phyloP scores from a whole-genome alignment of 2,113 vertebrate species.

The Rhynchomys soricoides region DNA sequence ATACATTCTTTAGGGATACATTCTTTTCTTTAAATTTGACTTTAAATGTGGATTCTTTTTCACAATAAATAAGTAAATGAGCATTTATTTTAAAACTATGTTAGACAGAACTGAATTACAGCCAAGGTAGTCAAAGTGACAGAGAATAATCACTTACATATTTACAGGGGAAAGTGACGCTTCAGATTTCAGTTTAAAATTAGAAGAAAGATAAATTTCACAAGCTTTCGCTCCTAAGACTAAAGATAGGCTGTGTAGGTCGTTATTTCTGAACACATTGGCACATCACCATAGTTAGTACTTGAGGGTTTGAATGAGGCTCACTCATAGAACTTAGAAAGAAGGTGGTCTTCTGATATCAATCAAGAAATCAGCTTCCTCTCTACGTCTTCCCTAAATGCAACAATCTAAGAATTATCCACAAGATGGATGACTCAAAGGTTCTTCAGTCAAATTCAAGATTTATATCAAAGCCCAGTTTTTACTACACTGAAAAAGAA shows the following conservation, averaged over 20 bases:
- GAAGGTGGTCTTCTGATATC: conserved; percentile 22
- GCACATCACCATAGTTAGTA: conserved; percentile 27
- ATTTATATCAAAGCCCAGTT: background rate
- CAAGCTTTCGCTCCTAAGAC: conserved; percentile 59
- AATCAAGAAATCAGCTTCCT: conserved; percentile 29
- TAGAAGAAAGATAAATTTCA: conserved; percentile 67
- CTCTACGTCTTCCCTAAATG: background rate
- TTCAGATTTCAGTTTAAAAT: conserved; percentile 71
- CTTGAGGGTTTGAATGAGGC: conserved; percentile 54
- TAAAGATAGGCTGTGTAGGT: conserved; percentile 72
- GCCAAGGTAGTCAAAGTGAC: conserved; percentile 61
- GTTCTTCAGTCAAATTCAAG: background rate
- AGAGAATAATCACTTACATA: conserved; percentile 51
- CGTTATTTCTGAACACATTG: conserved; percentile 64
- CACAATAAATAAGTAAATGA: background rate
- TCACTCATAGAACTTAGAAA: conserved; percentile 57
- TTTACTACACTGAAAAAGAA: background rate
- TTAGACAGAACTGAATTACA: conserved; percentile 48
- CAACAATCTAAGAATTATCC: conserved; percentile 33
- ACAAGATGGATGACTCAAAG: background rate
- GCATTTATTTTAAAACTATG: conserved; percentile 52
- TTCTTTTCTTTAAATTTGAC: conserved; percentile 34
- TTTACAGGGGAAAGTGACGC: conserved; percentile 38
- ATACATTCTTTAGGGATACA: background rate
- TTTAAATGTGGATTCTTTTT: conserved; percentile 1